A percentile compares a stretch with the other conserved stretches of the same genome.
Conservation (phyloP, 1,140 invertebrate species). For the Orius laevigatus region DNA sequence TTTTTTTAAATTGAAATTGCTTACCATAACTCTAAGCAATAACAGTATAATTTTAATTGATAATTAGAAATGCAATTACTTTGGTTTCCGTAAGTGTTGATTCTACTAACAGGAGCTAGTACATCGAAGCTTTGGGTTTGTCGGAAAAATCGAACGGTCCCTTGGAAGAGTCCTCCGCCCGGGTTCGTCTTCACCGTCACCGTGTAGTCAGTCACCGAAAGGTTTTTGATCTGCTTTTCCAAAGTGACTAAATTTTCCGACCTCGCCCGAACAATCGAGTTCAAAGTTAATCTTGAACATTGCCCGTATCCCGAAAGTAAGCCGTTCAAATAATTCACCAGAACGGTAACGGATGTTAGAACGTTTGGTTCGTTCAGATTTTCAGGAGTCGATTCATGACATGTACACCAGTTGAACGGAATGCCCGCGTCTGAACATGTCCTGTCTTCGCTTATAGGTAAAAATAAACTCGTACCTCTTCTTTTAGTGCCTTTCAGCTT, state of each 20-base stretch:
- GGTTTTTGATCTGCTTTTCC: constrained; percentile 8
- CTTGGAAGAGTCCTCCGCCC: constrained; percentile 21
- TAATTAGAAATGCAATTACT: constrained; percentile 57
- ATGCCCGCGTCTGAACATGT: constrained; percentile 61
- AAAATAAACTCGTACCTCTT: constrained; percentile 55
- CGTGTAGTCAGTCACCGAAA: constrained; percentile 12
- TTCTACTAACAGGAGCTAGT: constrained; percentile 49
- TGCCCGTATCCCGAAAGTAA: constrained; percentile 37
- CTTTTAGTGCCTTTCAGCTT: constrained; percentile 25
- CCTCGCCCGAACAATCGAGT: constrained; percentile 15
- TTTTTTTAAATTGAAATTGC: too few species aligned
- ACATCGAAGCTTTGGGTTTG: constrained; percentile 21
- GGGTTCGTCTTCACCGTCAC: constrained; percentile 19
- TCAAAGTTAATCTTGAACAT: constrained; percentile 28
- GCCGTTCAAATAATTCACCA: constrained; percentile 44
- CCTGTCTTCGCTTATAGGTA: constrained; percentile 46
- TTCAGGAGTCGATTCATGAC: constrained; percentile 41
- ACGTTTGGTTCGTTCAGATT: constrained; percentile 31
- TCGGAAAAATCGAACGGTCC: constrained; percentile 30
- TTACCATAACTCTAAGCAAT: constrained; percentile 29
- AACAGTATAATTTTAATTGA: constrained; percentile 60
- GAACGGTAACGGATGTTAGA: constrained; percentile 31
- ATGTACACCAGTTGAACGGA: constrained; percentile 69
- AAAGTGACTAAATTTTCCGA: constrained; percentile 8
- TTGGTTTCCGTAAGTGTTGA: constrained; percentile 61